Evolutionary conservation across 2,797 vertebrate genomes (phyloP).

Genomic region (Microtus obscurus): DNA sequence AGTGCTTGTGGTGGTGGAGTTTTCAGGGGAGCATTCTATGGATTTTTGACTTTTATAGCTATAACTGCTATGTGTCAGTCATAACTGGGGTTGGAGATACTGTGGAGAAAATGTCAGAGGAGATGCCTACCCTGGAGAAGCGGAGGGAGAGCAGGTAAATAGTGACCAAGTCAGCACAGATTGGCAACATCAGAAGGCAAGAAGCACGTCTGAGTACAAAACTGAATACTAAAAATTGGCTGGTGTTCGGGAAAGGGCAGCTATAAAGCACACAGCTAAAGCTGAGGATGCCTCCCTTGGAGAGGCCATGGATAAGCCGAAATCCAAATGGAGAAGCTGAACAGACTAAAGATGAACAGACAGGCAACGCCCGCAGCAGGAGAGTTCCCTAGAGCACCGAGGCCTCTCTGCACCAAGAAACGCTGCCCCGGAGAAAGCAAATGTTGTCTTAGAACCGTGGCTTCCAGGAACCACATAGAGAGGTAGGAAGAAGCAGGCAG

Average conservation of each 20-base stretch:
- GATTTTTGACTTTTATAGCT: background rate
- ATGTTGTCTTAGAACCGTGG: fast-evolving
- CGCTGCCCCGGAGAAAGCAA: background rate
- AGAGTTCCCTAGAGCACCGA: background rate
- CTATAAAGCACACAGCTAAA: background rate
- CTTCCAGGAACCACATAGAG: background rate
- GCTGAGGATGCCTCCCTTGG: background rate
- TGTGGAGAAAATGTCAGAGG: background rate
- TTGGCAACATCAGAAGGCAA: background rate
- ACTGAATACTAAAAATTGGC: no score
- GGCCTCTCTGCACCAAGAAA: background rate
- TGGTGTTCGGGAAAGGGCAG: background rate
- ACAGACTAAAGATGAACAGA: background rate
- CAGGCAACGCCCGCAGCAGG: no score
- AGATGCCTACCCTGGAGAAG: background rate
- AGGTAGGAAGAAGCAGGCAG: background rate
- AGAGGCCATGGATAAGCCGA: background rate
- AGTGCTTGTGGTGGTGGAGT: background rate
- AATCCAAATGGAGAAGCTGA: background rate
- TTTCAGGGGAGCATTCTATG: background rate
- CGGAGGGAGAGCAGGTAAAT: no score
- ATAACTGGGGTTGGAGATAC: background rate
- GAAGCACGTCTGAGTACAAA: background rate
- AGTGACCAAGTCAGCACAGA: fast-evolving
- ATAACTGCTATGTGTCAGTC: no score